Evolutionary conservation across 2,797 vertebrate genomes (phyloP).

Genomic region (Heliangelus exortis): DNA sequence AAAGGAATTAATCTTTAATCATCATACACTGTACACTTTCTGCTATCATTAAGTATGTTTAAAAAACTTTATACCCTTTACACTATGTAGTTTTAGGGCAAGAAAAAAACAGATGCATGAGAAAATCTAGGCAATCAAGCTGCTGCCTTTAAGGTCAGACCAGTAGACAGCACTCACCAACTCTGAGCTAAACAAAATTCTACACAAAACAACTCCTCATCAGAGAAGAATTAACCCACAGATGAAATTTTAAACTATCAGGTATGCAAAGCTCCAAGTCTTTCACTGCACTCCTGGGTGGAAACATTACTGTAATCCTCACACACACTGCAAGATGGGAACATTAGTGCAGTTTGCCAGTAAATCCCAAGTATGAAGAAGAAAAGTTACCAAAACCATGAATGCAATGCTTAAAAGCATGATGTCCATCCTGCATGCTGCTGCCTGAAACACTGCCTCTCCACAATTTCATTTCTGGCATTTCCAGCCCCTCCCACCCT

Average conservation of each 20-base stretch:
- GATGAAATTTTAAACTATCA: accelerated
- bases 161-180: background rate
- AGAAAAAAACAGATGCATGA: background rate
- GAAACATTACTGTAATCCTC: background rate
- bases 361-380: background rate
- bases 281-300: background rate
- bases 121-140: background rate
- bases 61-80: background rate
- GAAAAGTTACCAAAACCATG: background rate
- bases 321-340: background rate
- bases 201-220: background rate
- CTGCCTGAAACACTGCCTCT: background rate
- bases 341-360: background rate
- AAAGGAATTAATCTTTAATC: background rate
- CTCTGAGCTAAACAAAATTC: background rate
- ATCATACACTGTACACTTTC: background rate
- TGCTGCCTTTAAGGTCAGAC: too few relatives aligned
- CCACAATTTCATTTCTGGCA: background rate
- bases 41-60: background rate
- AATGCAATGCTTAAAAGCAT: background rate
- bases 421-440: accelerated
- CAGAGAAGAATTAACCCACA: background rate
- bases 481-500: background rate
- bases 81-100: accelerated
- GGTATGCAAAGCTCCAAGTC: background rate